A percentile compares a stretch with the other conserved stretches of the same genome.
Evolutionary conservation across 92 coral and sea anemone genomes (phyloP).

Genomic region (Paramuricea clavata): DNA sequence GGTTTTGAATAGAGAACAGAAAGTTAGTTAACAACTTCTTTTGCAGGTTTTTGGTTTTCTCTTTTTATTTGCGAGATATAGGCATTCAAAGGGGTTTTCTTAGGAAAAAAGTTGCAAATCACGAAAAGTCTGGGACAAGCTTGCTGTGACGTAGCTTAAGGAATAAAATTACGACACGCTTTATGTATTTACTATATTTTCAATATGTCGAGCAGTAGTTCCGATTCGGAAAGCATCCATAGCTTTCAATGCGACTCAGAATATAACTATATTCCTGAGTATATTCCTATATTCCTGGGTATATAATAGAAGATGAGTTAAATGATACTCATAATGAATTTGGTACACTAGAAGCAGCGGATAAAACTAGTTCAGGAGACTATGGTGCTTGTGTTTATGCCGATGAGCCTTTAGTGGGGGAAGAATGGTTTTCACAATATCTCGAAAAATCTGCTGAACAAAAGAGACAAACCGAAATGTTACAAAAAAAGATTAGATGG

Average conservation of each 20-base stretch:
- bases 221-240: constrained; percentile 14
- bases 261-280: constrained; percentile 14
- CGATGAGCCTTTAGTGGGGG: constrained; percentile 54
- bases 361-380: not conserved
- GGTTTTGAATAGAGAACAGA: too few species aligned
- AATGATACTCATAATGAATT: constrained; percentile 15
- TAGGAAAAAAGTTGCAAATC: too few species aligned
- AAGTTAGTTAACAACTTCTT: too few species aligned
- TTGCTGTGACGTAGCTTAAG: too few species aligned
- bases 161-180: not conserved
- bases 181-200: not conserved
- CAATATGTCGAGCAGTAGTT: constrained; percentile 7
- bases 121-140: too few species aligned
- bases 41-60: too few species aligned
- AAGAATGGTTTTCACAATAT: constrained; percentile 46
- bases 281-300: constrained; percentile 22
- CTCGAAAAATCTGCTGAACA: constrained; percentile 26
- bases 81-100: too few species aligned
- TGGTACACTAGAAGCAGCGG: constrained; percentile 7
- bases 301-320: not conserved
- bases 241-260: constrained; percentile 26
- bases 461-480: constrained; percentile 29
- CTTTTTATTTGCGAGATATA: too few species aligned
- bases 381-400: constrained; percentile 32
- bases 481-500: constrained; percentile 28